These are phyloP conservation scores for Ramphastos sulfuratus DNA, from an alignment of 2,113 vertebrate species.

Conservation along the genomic window DNA sequence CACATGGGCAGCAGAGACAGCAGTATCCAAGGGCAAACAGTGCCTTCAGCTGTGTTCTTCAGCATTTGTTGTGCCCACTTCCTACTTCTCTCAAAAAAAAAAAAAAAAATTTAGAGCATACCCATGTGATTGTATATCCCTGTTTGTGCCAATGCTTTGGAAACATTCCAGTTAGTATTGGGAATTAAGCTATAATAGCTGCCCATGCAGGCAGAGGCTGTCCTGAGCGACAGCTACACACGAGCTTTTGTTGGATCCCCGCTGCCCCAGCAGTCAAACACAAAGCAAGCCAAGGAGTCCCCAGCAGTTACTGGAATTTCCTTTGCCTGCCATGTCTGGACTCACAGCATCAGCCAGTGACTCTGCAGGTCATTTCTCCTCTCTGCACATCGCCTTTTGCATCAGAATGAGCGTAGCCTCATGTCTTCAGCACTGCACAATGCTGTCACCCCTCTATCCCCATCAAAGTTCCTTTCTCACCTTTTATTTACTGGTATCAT, in stretches of 20 bases:
- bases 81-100: neutral
- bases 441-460: neutral
- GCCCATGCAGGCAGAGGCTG: neutral
- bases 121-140: neutral
- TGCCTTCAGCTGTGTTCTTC: neutral
- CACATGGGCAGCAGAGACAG: neutral
- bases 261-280: slow-evolving; percentile 11
- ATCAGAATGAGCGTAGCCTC: neutral
- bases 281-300: slow-evolving; percentile 25
- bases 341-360: neutral
- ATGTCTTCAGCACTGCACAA: neutral
- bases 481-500: neutral
- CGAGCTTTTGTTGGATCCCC: neutral
- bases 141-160: neutral
- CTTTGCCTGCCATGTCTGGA: neutral
- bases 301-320: neutral
- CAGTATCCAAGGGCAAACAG: neutral
- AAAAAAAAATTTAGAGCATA: neutral
- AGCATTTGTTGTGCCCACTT: neutral
- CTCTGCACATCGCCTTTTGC: neutral
- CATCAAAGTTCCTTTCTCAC: neutral
- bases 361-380: neutral
- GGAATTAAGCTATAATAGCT: slow-evolving; percentile 4
- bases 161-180: neutral
- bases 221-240: neutral